Base-by-base conservation (phyloP, 1,140 invertebrate genomes). In the Manduca sexta region DNA sequence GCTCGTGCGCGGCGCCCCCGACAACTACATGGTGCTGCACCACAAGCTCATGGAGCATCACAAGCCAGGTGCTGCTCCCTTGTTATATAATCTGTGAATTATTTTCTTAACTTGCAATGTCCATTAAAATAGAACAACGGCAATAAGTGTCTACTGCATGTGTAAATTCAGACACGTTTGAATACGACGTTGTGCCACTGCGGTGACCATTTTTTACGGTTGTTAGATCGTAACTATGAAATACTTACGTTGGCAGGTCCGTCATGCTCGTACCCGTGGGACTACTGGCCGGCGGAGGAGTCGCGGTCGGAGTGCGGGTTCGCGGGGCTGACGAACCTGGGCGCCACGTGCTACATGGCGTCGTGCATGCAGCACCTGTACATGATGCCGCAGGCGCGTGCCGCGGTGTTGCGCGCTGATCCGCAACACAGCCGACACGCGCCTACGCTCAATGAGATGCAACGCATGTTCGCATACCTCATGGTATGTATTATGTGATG, bases 321-420 rank as follows among this genome's bases (percentile, higher is more conserved):
- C 81, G 96, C 97, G 0, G 97, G 97, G 0, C 84, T 98, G 3
- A 97, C 95, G 0, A 98, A 98, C 84, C 85, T 98, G 3, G 97
- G 97, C 14, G 97, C 97, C 10, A 98, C 97, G 0, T 98, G 97
- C 76, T 98, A 98, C 76, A 97, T 98, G 95, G 97, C 97, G 2
- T 96, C 96, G 14, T 97, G 95, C 71, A 96, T 98, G 91, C 97
- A 98, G 75, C 97, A 98, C 84, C 78, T 98, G 18, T 98, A 96
- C 68, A 98, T 98, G 96, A 97, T 98, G 91, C 96, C 96, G 3
- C 93, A 95, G 69, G 94, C 95, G 0, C 86, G 97, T 45, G 89
- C 92, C 21, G 93, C 95, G 0, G 93, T 98, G 45, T 69, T 98
- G 15, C 70, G 84, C 0, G 85, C 89, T 0, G 88, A 88, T 30